Evolutionary conservation across 2,797 vertebrate species (phyloP).

Genomic region (Graptemys geographica): DNA sequence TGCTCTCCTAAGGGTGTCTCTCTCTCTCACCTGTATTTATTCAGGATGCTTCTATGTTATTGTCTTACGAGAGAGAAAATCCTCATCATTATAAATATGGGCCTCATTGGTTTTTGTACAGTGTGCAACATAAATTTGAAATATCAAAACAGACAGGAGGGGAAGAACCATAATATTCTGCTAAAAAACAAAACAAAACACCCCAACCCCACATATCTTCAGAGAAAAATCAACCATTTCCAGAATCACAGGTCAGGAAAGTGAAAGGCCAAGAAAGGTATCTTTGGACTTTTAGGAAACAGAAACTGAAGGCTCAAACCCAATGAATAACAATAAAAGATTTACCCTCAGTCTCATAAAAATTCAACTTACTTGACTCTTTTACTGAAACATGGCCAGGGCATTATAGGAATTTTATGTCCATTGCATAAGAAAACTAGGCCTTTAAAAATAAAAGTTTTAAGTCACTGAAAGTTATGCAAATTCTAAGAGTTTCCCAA

Average conservation of each 20-base stretch:
- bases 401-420: not conserved
- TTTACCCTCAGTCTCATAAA: not conserved
- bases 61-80: not conserved
- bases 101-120: not conserved
- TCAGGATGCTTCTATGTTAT: not conserved
- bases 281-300: not conserved
- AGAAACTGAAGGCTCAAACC: constrained; percentile 2
- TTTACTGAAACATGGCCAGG: not conserved
- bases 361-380: not conserved
- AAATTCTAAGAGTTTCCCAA: not conserved
- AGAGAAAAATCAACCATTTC: not conserved
- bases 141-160: not conserved
- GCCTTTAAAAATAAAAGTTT: not conserved
- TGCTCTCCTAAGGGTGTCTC: not conserved
- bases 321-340: constrained; percentile 11
- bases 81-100: not conserved
- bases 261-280: constrained; percentile 2
- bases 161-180: constrained; percentile 3
- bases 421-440: not conserved
- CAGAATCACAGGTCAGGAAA: not conserved
- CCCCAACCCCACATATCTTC: not conserved
- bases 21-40: not conserved
- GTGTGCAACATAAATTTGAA: not conserved
- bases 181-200: not conserved
- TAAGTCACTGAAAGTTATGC: not conserved